Conservation (phyloP, 2,888 invertebrate genomes). For the Nycteola revayana region DNA sequence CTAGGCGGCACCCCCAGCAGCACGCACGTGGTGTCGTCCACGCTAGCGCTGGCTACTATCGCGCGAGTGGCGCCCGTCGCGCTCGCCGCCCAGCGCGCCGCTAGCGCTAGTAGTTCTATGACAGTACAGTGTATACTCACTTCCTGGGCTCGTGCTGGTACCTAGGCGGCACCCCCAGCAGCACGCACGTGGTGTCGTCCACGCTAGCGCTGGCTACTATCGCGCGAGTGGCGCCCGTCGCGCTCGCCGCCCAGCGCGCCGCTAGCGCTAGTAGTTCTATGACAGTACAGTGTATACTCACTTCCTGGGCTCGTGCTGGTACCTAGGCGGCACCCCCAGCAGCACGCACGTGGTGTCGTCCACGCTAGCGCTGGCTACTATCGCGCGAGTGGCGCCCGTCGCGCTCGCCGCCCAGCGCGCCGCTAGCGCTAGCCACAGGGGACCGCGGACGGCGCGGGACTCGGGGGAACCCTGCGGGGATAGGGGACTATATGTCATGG, state of each 20-base stretch:
- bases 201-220: no score
- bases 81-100: constrained; percentile 47
- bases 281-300: constrained; percentile 28
- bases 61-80: constrained; percentile 26
- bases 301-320: constrained; percentile 63
- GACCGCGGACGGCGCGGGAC: constrained; percentile 42
- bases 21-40: constrained; percentile 29
- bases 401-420: constrained; percentile 36
- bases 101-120: no score
- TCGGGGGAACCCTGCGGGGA: constrained; percentile 52
- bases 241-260: no score
- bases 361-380: constrained; percentile 9
- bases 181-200: no score
- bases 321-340: constrained; percentile 60
- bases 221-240: no score
- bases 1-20: constrained; percentile 64
- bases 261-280: not conserved
- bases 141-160: constrained; percentile 1
- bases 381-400: constrained; percentile 25
- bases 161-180: not conserved
- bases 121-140: not conserved
- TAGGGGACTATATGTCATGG: no score
- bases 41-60: constrained; percentile 13
- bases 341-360: constrained; percentile 39
- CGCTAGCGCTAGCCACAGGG: constrained; percentile 66